Evolutionary conservation across 2,888 invertebrate genomes (phyloP), one percentile per base, ranked within the genome.

Genomic region (Cristatella mucedo): DNA sequence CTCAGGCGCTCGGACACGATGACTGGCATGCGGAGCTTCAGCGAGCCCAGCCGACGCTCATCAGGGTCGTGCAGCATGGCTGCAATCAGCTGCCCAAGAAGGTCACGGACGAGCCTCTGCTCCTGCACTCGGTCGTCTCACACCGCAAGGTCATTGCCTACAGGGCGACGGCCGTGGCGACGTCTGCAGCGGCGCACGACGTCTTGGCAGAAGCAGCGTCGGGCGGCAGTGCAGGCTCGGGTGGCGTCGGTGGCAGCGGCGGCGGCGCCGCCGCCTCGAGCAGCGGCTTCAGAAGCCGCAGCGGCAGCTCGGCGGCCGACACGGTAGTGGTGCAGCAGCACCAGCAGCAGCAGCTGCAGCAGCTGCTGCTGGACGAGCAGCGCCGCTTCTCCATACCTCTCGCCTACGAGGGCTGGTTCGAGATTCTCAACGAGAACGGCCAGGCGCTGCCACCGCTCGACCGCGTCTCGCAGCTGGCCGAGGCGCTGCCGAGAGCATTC

Each of bases 351-450:
- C 13, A 29, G 26, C 18, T 22, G 36, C 13, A 49, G 15, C 36
- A 54, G 3, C 42, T 58, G 22, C 53, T 21, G 15, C 32, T 42
- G 13, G 37, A 45, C 9, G 42, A 58, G 31, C 61, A 59, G 5
- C 75, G 85, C 57, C 75, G 85, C 57, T 73, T 89, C 47, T 80
- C 84, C 38, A 85, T 91, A 45, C 89, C 91, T 4, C 81, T 86
- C 54, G 76, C 80, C 1, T 89, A 86, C 64, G 74, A 79, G 49
- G 91, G 91, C 6, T 89, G 82, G 68, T 91, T 91, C 64, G 89
- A 91, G 66, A 73, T 91, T 38, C 71, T 91, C 22, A 87, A 86
- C 59, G 89, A 91, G 68, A 87, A 91, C 66, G 89, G 89, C 0
- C 73, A 83, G 52, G 82, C 86, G 19, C 84, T 86, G 6, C 74